Conservation (phyloP, 1,140 invertebrate species). For the Mamestra configurata region DNA sequence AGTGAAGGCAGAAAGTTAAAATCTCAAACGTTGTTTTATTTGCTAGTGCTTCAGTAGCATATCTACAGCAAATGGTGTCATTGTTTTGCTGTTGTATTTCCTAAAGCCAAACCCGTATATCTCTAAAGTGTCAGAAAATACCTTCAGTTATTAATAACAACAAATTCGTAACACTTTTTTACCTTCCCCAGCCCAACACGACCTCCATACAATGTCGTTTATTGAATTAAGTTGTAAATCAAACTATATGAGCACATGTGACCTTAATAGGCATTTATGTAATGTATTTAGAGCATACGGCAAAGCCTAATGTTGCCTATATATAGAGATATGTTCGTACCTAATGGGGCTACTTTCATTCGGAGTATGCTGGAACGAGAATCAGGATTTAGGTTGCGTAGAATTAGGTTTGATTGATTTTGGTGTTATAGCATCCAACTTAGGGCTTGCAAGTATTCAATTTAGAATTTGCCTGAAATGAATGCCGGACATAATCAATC, state of each 20-base stretch:
- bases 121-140: not conserved
- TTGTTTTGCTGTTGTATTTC: too few relatives aligned
- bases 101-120: too few relatives aligned
- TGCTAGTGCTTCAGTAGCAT: too few relatives aligned
- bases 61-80: too few relatives aligned
- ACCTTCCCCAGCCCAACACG: not conserved
- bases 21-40: too few relatives aligned
- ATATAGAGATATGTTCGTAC: slow-evolving; percentile 6
- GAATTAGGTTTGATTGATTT: not conserved
- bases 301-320: slow-evolving; percentile 21
- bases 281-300: slow-evolving; percentile 15
- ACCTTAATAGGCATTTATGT: slow-evolving; percentile 34
- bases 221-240: slow-evolving; percentile 50
- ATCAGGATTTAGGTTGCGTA: not conserved
- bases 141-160: not conserved
- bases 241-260: not conserved
- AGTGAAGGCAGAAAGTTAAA: too few relatives aligned
- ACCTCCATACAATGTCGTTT: not conserved
- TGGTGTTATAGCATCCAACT: not conserved
- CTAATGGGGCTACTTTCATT: slow-evolving; percentile 22
- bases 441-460: too few relatives aligned
- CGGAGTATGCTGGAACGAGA: not conserved
- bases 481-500: too few relatives aligned
- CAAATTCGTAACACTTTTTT: slow-evolving; percentile 10
- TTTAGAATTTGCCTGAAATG: too few relatives aligned